A percentile compares a stretch with the other conserved stretches of the same genome.
Conservation (phyloP, 2,888 invertebrate genomes). For the Abrostola tripartita region DNA sequence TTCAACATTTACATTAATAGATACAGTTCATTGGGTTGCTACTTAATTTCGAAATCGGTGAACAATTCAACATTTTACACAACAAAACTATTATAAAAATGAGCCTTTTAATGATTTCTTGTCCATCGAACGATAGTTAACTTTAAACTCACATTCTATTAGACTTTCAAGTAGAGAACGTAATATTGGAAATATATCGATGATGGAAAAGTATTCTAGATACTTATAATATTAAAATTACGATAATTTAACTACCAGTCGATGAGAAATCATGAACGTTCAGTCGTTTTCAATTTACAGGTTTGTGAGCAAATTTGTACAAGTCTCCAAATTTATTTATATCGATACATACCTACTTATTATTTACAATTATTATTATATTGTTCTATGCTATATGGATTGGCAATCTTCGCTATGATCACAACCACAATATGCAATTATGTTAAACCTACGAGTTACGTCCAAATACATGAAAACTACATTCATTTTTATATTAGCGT, state of each 20-base stretch:
- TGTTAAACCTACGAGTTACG: conserved; percentile 61
- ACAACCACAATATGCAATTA: conserved; percentile 86
- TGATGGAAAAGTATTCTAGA: conserved; percentile 41
- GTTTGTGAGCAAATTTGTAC: conserved; percentile 87
- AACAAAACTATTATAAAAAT: conserved; percentile 78
- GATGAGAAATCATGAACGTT: conserved; percentile 83
- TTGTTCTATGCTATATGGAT: conserved; percentile 78
- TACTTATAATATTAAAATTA: conserved; percentile 54
- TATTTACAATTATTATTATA: conserved; percentile 76
- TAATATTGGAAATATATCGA: conserved; percentile 12
- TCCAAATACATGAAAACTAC: conserved; percentile 57
- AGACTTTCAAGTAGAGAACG: conserved; percentile 35
- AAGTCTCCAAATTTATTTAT: conserved; percentile 85
- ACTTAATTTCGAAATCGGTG: conserved; percentile 71
- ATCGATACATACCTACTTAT: conserved; percentile 76
- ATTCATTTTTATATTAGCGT: conserved; percentile 35
- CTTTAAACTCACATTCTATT: conserved; percentile 39
- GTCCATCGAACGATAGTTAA: conserved; percentile 68
- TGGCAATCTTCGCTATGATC: conserved; percentile 86
- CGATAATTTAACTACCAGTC: conserved; percentile 81
- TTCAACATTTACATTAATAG: conserved; percentile 85
- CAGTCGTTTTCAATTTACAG: conserved; percentile 86
- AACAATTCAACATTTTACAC: conserved; percentile 75
- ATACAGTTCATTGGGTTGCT: conserved; percentile 77
- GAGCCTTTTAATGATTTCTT: conserved; percentile 65